Evolutionary conservation across 2,113 vertebrate species (phyloP).

Genomic region (Solenodon paradoxus): DNA sequence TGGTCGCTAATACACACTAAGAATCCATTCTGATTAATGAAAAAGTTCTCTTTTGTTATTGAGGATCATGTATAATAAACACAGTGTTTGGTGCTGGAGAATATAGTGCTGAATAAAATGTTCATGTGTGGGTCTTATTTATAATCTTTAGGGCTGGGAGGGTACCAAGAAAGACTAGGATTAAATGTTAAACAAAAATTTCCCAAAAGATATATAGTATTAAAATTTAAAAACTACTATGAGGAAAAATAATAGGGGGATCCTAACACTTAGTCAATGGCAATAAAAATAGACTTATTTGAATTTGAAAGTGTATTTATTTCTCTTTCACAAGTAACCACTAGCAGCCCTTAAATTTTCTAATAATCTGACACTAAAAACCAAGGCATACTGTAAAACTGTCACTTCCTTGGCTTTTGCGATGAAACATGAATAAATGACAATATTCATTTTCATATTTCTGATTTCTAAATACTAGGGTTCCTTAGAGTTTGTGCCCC

Average conservation of each 20-base stretch:
- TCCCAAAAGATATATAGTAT: background rate
- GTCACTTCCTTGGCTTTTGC: background rate
- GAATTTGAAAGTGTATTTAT: constrained; percentile 24
- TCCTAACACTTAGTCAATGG: background rate
- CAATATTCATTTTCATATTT: background rate
- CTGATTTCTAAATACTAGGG: background rate
- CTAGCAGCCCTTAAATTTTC: background rate
- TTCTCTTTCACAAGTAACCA: no score
- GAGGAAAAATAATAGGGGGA: background rate
- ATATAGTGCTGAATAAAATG: background rate
- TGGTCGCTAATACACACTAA: background rate
- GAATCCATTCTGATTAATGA: background rate
- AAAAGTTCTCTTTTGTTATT: constrained; percentile 21
- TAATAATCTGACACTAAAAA: constrained; percentile 6
- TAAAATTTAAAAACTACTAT: background rate
- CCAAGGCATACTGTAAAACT: background rate
- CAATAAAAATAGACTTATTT: constrained; percentile 9
- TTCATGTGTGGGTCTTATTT: background rate
- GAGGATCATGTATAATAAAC: background rate
- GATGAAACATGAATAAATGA: background rate
- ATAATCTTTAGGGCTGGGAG: background rate
- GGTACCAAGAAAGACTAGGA: background rate
- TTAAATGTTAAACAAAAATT: background rate
- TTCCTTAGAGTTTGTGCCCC: background rate
- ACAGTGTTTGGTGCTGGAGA: background rate